Evolutionary conservation across 1,140 invertebrate species (phyloP).

Genomic region (Chironomus tepperi): DNA sequence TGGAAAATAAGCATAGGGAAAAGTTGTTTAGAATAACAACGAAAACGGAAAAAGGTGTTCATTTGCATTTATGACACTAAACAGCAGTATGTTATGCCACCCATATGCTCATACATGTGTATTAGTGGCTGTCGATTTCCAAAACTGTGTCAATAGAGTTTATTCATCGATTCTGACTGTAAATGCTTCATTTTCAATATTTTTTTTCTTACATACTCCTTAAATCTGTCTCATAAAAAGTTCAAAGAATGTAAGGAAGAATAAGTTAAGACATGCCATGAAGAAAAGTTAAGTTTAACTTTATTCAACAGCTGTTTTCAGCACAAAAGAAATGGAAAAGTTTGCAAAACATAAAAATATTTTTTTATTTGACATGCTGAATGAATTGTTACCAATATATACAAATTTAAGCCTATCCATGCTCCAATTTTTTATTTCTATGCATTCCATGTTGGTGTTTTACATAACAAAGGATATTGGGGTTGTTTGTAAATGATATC

Average conservation of each 20-base stretch:
- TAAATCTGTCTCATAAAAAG: neutral
- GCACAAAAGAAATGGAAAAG: no score
- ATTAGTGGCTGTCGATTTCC: neutral
- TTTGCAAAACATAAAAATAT: no score
- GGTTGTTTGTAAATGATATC: no score
- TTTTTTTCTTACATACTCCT: neutral
- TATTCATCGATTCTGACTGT: neutral
- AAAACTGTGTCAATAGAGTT: neutral
- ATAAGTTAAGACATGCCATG: neutral
- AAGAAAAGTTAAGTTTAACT: neutral
- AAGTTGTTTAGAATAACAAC: neutral
- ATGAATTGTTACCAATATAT: neutral
- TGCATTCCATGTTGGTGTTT: neutral
- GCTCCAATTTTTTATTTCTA: neutral
- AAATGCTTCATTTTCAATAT: neutral
- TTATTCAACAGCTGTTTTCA: neutral
- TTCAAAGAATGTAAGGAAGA: neutral
- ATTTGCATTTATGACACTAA: neutral
- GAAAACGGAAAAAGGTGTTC: neutral
- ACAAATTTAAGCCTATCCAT: neutral
- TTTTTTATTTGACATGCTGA: neutral
- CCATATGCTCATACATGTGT: neutral
- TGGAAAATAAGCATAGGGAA: no score
- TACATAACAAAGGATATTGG: neutral
- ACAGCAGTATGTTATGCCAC: neutral